Percentiles rank a stretch among this genome's conserved stretches.
Conservation (phyloP, 2,797 vertebrate species). For the Psittacula derbiana region DNA sequence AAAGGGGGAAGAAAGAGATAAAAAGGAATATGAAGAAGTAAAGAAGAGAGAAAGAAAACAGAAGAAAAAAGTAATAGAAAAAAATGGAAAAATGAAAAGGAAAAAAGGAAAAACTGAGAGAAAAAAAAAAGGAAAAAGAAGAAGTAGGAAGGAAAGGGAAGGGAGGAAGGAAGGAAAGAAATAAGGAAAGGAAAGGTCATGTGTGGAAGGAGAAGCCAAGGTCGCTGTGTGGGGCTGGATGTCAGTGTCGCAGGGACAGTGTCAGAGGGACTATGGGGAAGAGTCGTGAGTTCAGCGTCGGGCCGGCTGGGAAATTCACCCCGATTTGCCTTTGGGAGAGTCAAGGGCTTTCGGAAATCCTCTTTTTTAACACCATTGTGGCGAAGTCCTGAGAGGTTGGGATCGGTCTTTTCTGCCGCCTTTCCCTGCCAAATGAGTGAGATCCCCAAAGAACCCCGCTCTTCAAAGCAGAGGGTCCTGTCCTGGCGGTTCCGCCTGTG, state of each 20-base stretch:
- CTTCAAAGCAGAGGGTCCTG: not conserved
- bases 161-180: not conserved
- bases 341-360: not conserved
- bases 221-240: not conserved
- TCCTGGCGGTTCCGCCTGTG: not conserved
- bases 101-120: not conserved
- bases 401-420: not conserved
- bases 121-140: not conserved
- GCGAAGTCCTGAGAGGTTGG: not conserved
- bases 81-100: not conserved
- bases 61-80: not conserved
- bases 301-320: not conserved
- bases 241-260: fast-evolving
- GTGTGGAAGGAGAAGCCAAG: not conserved
- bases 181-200: not conserved
- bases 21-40: no score
- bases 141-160: not conserved
- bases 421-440: not conserved
- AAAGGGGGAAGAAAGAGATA: not conserved
- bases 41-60: not conserved
- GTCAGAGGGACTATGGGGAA: not conserved
- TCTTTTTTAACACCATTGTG: not conserved
- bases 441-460: fast-evolving
- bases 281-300: not conserved
- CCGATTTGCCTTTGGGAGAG: not conserved